Evolutionary conservation across 2,113 vertebrate species (phyloP).

Genomic region (Pollachius pollachius): DNA sequence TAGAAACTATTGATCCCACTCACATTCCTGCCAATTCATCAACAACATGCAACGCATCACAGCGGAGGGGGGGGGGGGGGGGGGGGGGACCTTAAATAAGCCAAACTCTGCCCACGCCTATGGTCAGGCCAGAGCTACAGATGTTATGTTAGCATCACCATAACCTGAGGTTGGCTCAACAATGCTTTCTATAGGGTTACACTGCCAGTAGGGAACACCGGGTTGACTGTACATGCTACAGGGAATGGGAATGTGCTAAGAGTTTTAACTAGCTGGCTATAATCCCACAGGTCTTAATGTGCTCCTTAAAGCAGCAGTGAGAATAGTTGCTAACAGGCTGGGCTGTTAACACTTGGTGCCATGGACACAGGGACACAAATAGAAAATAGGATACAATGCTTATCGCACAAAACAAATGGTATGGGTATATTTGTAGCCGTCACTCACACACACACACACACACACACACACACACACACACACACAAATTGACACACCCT

Average conservation of each 20-base stretch:
- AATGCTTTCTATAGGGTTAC: too few relatives aligned
- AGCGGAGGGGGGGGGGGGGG: neutral
- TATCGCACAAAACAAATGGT: constrained; percentile 32
- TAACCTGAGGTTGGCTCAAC: too few relatives aligned
- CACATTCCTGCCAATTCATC: constrained; percentile 27
- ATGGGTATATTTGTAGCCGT: too few relatives aligned
- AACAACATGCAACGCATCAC: constrained; percentile 19
- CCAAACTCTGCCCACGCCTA: neutral
- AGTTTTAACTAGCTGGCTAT: constrained; percentile 42
- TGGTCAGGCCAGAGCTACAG: too few relatives aligned
- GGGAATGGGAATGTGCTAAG: constrained; percentile 12
- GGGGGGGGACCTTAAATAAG: neutral
- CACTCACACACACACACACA: too few relatives aligned
- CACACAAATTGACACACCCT: too few relatives aligned
- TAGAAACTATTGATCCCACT: constrained; percentile 42
- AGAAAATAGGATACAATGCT: constrained; percentile 16
- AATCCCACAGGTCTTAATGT: constrained; percentile 51
- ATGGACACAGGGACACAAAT: constrained; percentile 29
- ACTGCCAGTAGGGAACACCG: too few relatives aligned
- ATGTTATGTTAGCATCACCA: neutral
- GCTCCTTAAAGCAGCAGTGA: constrained; percentile 49
- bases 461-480: too few relatives aligned
- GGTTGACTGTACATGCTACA: too few relatives aligned
- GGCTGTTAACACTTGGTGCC: constrained; percentile 40
- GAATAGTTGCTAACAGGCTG: constrained; percentile 34